Evolutionary conservation across 1,140 invertebrate genomes (phyloP), one percentile per base, ranked within the genome.

Genomic region (Plodia interpunctella): DNA sequence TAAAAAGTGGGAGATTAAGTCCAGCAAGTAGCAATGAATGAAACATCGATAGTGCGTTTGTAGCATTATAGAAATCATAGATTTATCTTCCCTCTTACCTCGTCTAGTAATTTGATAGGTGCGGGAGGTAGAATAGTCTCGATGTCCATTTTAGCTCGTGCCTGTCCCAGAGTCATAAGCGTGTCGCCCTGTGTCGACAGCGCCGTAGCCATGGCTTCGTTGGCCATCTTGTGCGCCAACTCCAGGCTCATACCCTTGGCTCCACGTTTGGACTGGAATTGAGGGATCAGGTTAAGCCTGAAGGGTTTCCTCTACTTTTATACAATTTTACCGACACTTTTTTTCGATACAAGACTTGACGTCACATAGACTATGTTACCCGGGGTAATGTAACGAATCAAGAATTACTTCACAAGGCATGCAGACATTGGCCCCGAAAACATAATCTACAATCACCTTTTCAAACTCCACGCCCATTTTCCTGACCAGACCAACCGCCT

Each of bases 391-490:
- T n/a, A n/a, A n/a, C n/a, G n/a, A n/a, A n/a, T n/a, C n/a, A n/a
- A n/a, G n/a, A n/a, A n/a, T n/a, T n/a, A n/a, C n/a, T n/a, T n/a
- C n/a, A n/a, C n/a, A n/a, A 49, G 28, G 11, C 8, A 50, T 13
- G 21, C 18, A 54, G 9, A 28, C 28, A 13, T 21, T 52, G n/a
- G n/a, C n/a, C n/a, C n/a, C n/a, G n/a, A n/a, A n/a, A n/a, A n/a
- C n/a, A n/a, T n/a, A n/a, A n/a, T 52, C 9, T 0, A 21, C n/a
- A 52, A 0, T 19, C 56, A 86, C 85, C 74, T 80, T 88, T 59
- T 85, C 86, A 59, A 88, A 87, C 55, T 87, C 83, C 0, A 65
- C 13, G 15, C 86, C 86, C 86, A 88, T 88, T 60, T 88, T 88
- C 57, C 59, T 80, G n/a, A 88, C 74, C n/a, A 87, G 77, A 30